Evolutionary conservation across 2,113 vertebrate genomes (phyloP).

Genomic region (Ivindomyrus marchei): DNA sequence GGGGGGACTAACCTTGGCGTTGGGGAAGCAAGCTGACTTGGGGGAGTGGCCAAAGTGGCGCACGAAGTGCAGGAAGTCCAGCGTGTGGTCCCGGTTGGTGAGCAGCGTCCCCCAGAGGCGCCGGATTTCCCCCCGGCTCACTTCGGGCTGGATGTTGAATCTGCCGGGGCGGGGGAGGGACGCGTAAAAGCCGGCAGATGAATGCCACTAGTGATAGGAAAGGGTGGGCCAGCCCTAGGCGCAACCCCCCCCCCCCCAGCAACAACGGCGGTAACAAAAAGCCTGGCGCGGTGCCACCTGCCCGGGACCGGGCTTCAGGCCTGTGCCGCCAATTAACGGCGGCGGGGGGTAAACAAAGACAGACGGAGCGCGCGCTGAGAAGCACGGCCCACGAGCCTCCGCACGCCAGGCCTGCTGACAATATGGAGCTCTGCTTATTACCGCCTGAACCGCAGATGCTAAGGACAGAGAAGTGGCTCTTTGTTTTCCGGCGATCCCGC

Average conservation of each 20-base stretch:
- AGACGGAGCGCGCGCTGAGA: not conserved
- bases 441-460: not conserved
- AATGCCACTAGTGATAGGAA: constrained; percentile 57
- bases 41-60: constrained; percentile 49
- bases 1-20: constrained; percentile 35
- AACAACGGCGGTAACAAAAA: constrained; percentile 51
- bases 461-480: not conserved
- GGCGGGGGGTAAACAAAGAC: not conserved
- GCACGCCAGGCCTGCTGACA: not conserved
- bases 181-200: constrained; percentile 49
- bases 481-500: not conserved
- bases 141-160: constrained; percentile 54
- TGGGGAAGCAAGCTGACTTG: constrained; percentile 41
- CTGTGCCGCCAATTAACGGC: constrained; percentile 44
- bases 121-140: constrained; percentile 44
- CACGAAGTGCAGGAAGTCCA: constrained; percentile 56
- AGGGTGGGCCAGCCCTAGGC: constrained; percentile 20
- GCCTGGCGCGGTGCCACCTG: constrained; percentile 63
- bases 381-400: not conserved
- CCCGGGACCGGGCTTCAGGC: constrained; percentile 62
- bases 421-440: not conserved
- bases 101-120: constrained; percentile 53
- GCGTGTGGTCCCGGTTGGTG: constrained; percentile 46
- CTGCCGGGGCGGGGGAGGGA: constrained; percentile 29
- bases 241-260: constrained; percentile 22